Evolutionary conservation across 2,888 invertebrate species (phyloP).

Genomic region (Lasioglossum malachurum): DNA sequence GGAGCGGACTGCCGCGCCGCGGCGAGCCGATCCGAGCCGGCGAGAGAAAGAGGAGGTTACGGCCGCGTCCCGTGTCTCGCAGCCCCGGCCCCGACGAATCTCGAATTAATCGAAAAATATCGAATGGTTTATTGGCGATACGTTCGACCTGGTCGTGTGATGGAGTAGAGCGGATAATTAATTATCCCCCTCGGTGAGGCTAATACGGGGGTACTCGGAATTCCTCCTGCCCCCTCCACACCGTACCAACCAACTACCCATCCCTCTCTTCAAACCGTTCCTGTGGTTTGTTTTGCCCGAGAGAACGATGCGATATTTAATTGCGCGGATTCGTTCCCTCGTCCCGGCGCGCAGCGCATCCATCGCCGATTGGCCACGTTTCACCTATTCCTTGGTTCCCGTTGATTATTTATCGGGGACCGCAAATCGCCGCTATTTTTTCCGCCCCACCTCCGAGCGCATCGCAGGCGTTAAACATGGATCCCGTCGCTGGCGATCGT

Average conservation of each 20-base stretch:
- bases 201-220: constrained; percentile 41
- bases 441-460: neutral
- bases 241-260: neutral
- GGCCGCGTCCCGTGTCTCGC: constrained; percentile 26
- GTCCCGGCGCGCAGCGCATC: neutral
- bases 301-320: constrained; percentile 41
- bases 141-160: constrained; percentile 30
- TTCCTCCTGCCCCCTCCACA: constrained; percentile 11
- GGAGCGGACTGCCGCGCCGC: constrained; percentile 33
- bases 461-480: constrained; percentile 5
- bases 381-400: constrained; percentile 28
- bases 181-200: constrained; percentile 49
- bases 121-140: constrained; percentile 63
- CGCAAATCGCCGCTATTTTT: neutral
- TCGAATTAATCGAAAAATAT: constrained; percentile 66
- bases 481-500: constrained; percentile 5
- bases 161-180: constrained; percentile 53
- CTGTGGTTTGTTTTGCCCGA: constrained; percentile 25
- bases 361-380: constrained; percentile 25
- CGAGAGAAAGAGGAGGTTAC: neutral
- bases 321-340: constrained; percentile 24
- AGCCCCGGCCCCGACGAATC: constrained; percentile 51
- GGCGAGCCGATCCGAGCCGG: neutral
- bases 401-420: constrained; percentile 22
- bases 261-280: neutral